phyloP scores from a whole-genome alignment of 2,888 invertebrate genomes.

The Melinaea marsaeus region DNA sequence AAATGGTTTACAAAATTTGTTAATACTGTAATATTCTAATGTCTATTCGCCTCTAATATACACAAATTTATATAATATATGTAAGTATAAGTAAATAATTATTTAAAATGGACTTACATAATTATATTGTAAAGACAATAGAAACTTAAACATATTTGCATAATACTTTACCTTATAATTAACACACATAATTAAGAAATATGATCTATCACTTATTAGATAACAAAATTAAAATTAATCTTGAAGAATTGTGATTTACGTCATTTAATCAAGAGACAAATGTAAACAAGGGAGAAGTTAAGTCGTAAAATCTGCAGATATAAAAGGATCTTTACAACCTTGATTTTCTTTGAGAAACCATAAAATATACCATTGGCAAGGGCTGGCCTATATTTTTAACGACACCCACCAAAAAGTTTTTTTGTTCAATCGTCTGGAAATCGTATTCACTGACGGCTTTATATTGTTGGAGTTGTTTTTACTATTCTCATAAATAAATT shows the following conservation, averaged over 20 bases:
- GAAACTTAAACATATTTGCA: no score
- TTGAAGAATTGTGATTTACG: no score
- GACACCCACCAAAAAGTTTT: constrained; percentile 11
- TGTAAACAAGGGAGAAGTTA: constrained; percentile 20
- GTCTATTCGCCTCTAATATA: no score
- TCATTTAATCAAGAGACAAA: no score
- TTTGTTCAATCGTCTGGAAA: constrained; percentile 19
- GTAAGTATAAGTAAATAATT: no score
- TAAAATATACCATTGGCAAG: constrained; percentile 32
- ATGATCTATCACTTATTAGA: background rate
- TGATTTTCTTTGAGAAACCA: constrained; percentile 32
- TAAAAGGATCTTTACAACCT: constrained; percentile 35
- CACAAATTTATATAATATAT: no score
- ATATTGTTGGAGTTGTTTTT: constrained; percentile 1
- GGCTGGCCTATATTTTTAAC: constrained; percentile 22
- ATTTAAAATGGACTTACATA: no score
- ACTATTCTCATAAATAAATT: background rate
- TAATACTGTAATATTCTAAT: no score
- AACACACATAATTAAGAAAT: background rate
- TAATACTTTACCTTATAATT: no score
- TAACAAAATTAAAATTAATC: constrained; percentile 21
- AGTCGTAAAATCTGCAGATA: constrained; percentile 32
- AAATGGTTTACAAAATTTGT: no score
- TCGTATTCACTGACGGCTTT: background rate
- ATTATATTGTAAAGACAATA: no score